Conservation (phyloP, 2,113 vertebrate genomes). For the Chlorodrepanis virens region DNA sequence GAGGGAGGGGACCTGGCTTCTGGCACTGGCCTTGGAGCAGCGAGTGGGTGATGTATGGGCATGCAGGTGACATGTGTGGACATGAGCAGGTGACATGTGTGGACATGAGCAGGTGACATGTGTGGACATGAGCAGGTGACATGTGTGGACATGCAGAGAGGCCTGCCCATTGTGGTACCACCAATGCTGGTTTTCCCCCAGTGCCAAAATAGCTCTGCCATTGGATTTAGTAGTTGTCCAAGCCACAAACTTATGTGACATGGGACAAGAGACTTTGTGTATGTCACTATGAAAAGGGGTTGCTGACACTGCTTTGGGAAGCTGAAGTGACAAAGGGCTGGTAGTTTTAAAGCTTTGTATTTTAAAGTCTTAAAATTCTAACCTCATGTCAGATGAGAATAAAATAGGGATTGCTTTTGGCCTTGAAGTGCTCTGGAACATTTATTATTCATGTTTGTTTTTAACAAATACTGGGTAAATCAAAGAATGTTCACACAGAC, state of each 20-base stretch:
- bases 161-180: fast-evolving
- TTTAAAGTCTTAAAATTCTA: background rate
- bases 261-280: background rate
- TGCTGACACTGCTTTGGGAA: background rate
- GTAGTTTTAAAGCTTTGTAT: background rate
- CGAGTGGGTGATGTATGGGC: background rate
- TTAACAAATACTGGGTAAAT: slow-evolving; percentile 10
- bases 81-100: fast-evolving
- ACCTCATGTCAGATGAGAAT: background rate
- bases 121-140: background rate
- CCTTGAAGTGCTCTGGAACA: background rate
- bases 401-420: background rate
- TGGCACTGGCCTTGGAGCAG: background rate
- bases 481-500: slow-evolving; percentile 7
- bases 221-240: background rate
- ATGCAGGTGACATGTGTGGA: fast-evolving
- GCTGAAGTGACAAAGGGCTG: background rate
- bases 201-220: background rate
- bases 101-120: fast-evolving
- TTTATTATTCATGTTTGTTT: slow-evolving; percentile 40
- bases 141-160: fast-evolving
- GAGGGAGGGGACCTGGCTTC: background rate
- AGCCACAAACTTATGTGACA: background rate
- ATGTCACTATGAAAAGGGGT: background rate
- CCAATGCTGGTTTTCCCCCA: fast-evolving